A percentile compares a stretch with the other conserved stretches of the same genome.
Conservation (phyloP, 2,113 vertebrate species). For the Ameiurus melas region DNA sequence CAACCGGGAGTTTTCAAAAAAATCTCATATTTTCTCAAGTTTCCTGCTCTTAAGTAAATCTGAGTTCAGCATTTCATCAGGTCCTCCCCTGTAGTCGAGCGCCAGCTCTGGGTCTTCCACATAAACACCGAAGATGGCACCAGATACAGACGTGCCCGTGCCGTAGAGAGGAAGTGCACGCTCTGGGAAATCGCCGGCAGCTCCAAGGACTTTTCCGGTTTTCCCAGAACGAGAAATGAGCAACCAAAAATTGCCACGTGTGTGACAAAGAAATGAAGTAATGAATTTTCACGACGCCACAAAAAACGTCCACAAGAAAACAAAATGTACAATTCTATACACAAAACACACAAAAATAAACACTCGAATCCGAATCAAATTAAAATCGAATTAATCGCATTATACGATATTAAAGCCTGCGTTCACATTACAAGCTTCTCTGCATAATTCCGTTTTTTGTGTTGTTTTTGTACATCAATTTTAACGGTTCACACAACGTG, state of each 20-base stretch:
- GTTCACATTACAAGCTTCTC: slow-evolving; percentile 10
- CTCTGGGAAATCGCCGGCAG: slow-evolving; percentile 42
- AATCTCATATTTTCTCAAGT: slow-evolving; percentile 30
- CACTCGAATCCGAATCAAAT: neutral
- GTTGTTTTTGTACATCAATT: neutral
- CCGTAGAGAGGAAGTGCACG: slow-evolving; percentile 28
- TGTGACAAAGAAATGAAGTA: neutral
- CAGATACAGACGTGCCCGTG: slow-evolving; percentile 26
- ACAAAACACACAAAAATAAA: slow-evolving; percentile 57
- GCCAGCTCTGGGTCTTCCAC: slow-evolving; percentile 54
- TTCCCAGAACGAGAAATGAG: slow-evolving; percentile 10
- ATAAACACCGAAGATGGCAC: slow-evolving; percentile 38
- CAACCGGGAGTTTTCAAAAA: slow-evolving; percentile 31
- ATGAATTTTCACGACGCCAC: slow-evolving; percentile 27
- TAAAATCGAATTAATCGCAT: neutral
- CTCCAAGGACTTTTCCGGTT: slow-evolving; percentile 48
- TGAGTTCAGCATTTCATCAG: slow-evolving; percentile 42
- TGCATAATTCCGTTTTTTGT: neutral
- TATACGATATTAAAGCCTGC: neutral
- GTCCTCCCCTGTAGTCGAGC: slow-evolving; percentile 48
- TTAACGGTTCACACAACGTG: neutral
- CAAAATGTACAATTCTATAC: slow-evolving; percentile 58
- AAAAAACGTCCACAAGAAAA: slow-evolving; percentile 34
- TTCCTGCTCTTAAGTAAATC: slow-evolving; percentile 32
- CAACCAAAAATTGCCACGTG: slow-evolving; percentile 36